Evolutionary conservation across 2,888 invertebrate species (phyloP), one percentile per base, ranked within the genome.

Genomic region (Campopleginae sp.): DNA sequence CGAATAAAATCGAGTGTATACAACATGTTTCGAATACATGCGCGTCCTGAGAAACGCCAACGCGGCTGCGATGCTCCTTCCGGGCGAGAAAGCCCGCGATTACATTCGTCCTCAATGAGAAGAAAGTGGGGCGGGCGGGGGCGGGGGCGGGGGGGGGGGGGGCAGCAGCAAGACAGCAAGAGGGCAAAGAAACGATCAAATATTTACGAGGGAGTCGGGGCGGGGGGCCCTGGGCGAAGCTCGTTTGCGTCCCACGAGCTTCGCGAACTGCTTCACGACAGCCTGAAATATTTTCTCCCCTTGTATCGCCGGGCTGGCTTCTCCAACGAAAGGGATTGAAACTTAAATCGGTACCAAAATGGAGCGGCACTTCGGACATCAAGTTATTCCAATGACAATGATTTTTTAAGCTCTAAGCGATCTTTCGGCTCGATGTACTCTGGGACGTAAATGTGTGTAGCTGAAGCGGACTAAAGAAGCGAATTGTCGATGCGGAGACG

Each of bases 201-300:
- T 78, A 80, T n/a, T n/a, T 80, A 82, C 75, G 76, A 83, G 78
- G 81, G 58, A 14, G 27, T 12, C 23, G 12, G 27, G 58, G 27
- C 58, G 68, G 44, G 44, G 71, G 61, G 75, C 75, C 78, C 85
- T 74, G 81, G 81, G 81, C 81, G 81, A 85, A 85, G 81, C 81
- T 85, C 85, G 85, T 85, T 85, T 85, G 85, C 81, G 78, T 85
- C 81, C 81, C 85, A 85, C 85, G 81, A 81, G 72, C 74, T 78
- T 78, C 63, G 48, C 78, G 54, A 76, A 42, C 74, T 33, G 65
- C 78, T 19, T 42, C 77, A 78, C 77, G 63, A 76, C 82, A 79
- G 70, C 78, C 80, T 84, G 83, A 80, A 72, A 84, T 84, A 83
- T 82, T 85, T 79, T 75, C 70, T 80, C 78, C 70, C 70, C 71